A percentile compares a stretch with the other conserved stretches of the same genome.
These are phyloP conservation scores for Panzeria rudis DNA, from an alignment of 2,888 invertebrate genomes.

Conservation along the genomic window DNA sequence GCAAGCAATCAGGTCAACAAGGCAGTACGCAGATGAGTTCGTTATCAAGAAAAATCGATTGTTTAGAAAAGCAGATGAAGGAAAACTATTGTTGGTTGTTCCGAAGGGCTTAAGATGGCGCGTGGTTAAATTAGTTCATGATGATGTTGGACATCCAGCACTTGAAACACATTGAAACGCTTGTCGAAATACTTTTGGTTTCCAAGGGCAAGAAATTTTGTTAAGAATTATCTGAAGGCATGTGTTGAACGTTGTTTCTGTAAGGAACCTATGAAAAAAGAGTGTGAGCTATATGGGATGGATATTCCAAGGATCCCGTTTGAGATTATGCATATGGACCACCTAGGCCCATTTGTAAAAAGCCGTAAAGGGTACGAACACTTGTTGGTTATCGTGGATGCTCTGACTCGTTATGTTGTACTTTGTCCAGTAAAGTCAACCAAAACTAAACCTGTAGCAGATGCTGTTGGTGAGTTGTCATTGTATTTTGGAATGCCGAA, in stretches of 20 bases:
- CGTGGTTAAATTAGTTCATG: too few species aligned
- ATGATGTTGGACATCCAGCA: too few species aligned
- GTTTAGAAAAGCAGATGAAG: too few species aligned
- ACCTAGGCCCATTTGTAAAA: not conserved
- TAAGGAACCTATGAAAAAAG: slow-evolving; percentile 17
- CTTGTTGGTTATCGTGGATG: not conserved
- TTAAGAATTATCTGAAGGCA: too few species aligned
- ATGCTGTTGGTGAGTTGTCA: slow-evolving; percentile 50
- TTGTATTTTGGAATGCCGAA: slow-evolving; percentile 54
- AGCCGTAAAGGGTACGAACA: not conserved
- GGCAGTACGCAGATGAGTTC: slow-evolving; percentile 21
- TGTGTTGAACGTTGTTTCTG: too few species aligned
- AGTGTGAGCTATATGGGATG: slow-evolving; percentile 28
- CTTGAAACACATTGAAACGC: too few species aligned
- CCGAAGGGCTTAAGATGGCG: too few species aligned
- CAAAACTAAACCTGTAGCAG: slow-evolving; percentile 61
- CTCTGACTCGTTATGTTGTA: slow-evolving; percentile 16
- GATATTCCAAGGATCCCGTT: slow-evolving; percentile 15
- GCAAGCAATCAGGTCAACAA: not conserved
- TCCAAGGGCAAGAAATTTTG: too few species aligned
- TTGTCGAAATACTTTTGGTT: too few species aligned
- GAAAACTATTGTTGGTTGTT: too few species aligned
- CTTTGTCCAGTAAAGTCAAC: slow-evolving; percentile 54
- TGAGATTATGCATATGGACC: not conserved
- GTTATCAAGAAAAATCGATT: slow-evolving; percentile 32